Evolutionary conservation across 2,888 invertebrate genomes (phyloP).

Genomic region (Agrochola lychnidis): DNA sequence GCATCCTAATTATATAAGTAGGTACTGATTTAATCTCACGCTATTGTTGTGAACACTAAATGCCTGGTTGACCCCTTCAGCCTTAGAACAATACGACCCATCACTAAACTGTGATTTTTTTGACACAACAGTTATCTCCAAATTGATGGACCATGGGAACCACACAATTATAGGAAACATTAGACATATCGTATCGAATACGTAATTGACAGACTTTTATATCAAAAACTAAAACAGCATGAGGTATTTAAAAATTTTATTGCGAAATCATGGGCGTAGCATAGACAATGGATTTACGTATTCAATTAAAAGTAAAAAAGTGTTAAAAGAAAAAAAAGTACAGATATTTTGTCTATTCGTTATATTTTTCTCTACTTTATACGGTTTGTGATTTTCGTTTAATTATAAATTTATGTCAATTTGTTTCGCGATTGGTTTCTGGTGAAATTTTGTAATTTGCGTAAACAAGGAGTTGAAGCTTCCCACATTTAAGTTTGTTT

Average conservation of each 20-base stretch:
- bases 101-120: conserved; percentile 28
- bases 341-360: conserved; percentile 36
- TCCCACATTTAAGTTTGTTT: conserved; percentile 35
- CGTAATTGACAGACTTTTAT: conserved; percentile 63
- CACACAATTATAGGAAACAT: conserved; percentile 46
- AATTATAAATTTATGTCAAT: conserved; percentile 63
- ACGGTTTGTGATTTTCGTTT: conserved; percentile 64
- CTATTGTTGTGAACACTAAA: background rate
- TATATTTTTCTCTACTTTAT: conserved; percentile 50
- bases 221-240: conserved; percentile 56
- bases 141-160: conserved; percentile 60
- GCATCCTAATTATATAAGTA: no score
- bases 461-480: conserved; percentile 45
- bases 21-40: background rate
- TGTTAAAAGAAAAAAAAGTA: conserved; percentile 19
- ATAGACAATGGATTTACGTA: conserved; percentile 67
- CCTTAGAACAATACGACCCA: conserved; percentile 20
- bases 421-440: conserved; percentile 26
- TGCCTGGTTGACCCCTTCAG: background rate
- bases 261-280: conserved; percentile 66
- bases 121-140: conserved; percentile 47
- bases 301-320: conserved; percentile 49
- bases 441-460: conserved; percentile 48
- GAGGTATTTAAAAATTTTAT: conserved; percentile 65
- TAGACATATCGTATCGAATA: conserved; percentile 68